Evolutionary conservation across 2,113 vertebrate species (phyloP), one percentile per base, ranked within the genome.

Genomic region (Chitala chitala): DNA sequence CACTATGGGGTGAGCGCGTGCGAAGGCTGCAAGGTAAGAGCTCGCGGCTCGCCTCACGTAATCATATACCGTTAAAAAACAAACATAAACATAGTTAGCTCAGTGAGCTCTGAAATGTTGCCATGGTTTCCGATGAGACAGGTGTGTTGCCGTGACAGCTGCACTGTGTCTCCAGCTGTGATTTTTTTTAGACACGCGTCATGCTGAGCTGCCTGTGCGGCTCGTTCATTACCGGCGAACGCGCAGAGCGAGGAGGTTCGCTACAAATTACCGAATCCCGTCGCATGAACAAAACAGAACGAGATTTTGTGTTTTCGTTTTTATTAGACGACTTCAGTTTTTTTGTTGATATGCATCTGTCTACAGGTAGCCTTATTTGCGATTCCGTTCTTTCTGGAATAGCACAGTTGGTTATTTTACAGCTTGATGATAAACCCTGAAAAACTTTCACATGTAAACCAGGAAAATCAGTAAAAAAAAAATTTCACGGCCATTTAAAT

Each of bases 1-100:
- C 96, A 99, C 88, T 99, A 99, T 84, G 96, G 96, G 58, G 95
- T 99, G 91, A 99, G 96, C 76, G 95, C 96, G 80, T 99, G 96
- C 17, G 96, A 99, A 78, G 96, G 96, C 78, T 99, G 96, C 82
- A 98, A 98, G 95, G 96, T 99, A 90, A 91, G 88, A 9, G 58
- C 29, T 26, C 40, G n/a, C 5, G 20, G 51, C 15, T 9, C 38
- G 38, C 22, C n/a, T 3, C 64, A 48, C 9, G 24, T 22, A 13
- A 17, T 22, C 13, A 36, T 10, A 33, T 8, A 4, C 24, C 48
- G 15, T 50, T 54, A n/a, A 53, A 12, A 38, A 54, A 38, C 15
- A n/a, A 54, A 17, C 33, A 53, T 53, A 20, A 53, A 38, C n/a
- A 33, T 9, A 38, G n/a, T 40, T 55, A 51, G 8, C 69, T 71